These are phyloP conservation scores for Rotaria sp. DNA, from an alignment of 2,888 invertebrate species.

Conservation along the genomic window DNA sequence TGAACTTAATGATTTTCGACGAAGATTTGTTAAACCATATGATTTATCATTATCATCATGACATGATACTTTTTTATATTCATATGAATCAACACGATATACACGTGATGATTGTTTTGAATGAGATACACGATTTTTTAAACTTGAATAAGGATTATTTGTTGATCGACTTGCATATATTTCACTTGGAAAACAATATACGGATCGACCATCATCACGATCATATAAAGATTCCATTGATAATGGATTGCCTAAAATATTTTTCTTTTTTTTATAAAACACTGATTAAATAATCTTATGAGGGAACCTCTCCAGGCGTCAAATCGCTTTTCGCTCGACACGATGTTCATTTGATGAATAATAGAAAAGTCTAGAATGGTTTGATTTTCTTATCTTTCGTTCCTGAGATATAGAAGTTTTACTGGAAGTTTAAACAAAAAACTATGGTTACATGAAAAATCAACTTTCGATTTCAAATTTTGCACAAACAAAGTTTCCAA, in stretches of 20 bases:
- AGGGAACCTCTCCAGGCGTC: too few species aligned
- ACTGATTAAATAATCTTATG: too few species aligned
- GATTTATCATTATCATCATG: neutral
- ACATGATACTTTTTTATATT: neutral
- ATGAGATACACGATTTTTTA: neutral
- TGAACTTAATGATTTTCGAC: slow-evolving; percentile 10
- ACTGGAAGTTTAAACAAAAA: too few species aligned
- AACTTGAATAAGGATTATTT: neutral
- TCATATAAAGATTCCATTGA: neutral
- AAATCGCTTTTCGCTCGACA: too few species aligned
- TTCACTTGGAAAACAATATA: neutral
- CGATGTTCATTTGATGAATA: too few species aligned
- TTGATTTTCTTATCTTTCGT: too few species aligned
- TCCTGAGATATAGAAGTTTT: too few species aligned
- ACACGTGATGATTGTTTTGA: neutral
- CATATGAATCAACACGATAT: neutral
- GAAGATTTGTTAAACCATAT: neutral
- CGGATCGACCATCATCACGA: neutral
- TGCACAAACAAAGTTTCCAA: too few species aligned
- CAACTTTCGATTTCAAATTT: too few species aligned
- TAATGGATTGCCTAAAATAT: neutral
- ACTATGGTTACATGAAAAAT: too few species aligned
- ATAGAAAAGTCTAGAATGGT: too few species aligned
- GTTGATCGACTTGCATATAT: neutral
- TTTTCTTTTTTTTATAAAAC: too few species aligned